These are phyloP conservation scores for Neodiprion virginianus DNA, from an alignment of 1,140 invertebrate genomes.

Conservation along the genomic window DNA sequence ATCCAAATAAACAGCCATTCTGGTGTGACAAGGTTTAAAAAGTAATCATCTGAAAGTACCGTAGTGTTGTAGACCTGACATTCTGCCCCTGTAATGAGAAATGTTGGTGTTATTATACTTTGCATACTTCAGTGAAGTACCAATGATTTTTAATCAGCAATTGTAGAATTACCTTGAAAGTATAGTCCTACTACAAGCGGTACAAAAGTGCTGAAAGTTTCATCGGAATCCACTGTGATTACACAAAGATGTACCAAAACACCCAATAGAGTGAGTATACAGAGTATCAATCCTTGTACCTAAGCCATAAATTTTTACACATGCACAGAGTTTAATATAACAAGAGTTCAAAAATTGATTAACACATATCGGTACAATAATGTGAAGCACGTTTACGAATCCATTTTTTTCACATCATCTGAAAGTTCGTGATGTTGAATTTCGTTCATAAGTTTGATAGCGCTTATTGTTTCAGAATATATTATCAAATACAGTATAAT, in stretches of 20 bases:
- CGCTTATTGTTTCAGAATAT: too few relatives aligned
- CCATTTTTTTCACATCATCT: too few relatives aligned
- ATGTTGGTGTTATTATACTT: neutral
- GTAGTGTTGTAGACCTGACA: conserved; percentile 10
- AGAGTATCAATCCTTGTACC: neutral
- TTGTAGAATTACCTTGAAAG: conserved; percentile 7
- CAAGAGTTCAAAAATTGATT: too few relatives aligned
- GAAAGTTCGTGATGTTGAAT: too few relatives aligned
- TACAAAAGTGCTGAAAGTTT: neutral
- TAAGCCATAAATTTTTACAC: neutral
- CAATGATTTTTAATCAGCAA: too few relatives aligned
- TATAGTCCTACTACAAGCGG: conserved; percentile 9
- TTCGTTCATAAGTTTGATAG: too few relatives aligned
- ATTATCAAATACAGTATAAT: neutral
- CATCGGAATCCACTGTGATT: neutral
- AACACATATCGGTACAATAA: too few relatives aligned
- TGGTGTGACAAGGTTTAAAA: neutral
- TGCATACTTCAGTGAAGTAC: too few relatives aligned
- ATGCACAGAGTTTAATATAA: neutral
- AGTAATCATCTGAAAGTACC: neutral
- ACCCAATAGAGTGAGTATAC: neutral
- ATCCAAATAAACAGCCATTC: conserved; percentile 9
- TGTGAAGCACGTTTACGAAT: too few relatives aligned
- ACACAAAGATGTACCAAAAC: conserved; percentile 5
- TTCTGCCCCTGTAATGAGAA: neutral